Conservation (phyloP, 2,888 invertebrate genomes). For the Acleris sparsana region DNA sequence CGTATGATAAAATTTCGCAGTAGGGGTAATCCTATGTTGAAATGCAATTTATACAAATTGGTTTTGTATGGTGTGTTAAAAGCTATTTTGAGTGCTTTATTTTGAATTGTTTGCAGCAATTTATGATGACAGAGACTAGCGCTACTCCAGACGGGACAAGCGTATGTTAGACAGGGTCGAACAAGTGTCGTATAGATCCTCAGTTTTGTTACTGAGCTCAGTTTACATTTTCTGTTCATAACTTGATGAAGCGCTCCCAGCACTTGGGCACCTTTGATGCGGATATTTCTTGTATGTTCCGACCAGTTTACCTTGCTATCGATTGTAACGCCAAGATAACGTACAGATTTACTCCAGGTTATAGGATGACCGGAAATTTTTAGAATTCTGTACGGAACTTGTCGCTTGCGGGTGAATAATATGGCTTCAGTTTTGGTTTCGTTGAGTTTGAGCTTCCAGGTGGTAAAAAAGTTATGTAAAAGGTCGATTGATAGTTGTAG, state of each 20-base stretch:
- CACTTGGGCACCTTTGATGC: neutral
- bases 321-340: neutral
- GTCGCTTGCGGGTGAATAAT: constrained; percentile 13
- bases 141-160: constrained; percentile 1
- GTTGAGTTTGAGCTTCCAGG: constrained; percentile 22
- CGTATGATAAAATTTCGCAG: neutral
- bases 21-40: neutral
- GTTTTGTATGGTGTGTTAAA: constrained; percentile 1
- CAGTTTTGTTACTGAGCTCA: neutral
- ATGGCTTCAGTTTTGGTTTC: constrained; percentile 22
- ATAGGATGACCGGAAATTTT: constrained; percentile 5
- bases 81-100: constrained; percentile 6
- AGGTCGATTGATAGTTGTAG: constrained; percentile 13
- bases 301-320: constrained; percentile 4
- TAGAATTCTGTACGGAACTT: neutral
- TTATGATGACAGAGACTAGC: neutral
- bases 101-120: constrained; percentile 1
- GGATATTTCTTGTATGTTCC: neutral
- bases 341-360: constrained; percentile 13
- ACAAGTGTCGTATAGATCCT: constrained; percentile 4
- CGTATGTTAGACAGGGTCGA: constrained; percentile 5
- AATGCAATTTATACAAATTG: neutral
- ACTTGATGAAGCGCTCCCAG: neutral
- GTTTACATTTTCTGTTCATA: constrained; percentile 2
- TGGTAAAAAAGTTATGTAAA: constrained; percentile 5